Conservation (phyloP, 2,888 invertebrate species). For the Abrostola tripartita region DNA sequence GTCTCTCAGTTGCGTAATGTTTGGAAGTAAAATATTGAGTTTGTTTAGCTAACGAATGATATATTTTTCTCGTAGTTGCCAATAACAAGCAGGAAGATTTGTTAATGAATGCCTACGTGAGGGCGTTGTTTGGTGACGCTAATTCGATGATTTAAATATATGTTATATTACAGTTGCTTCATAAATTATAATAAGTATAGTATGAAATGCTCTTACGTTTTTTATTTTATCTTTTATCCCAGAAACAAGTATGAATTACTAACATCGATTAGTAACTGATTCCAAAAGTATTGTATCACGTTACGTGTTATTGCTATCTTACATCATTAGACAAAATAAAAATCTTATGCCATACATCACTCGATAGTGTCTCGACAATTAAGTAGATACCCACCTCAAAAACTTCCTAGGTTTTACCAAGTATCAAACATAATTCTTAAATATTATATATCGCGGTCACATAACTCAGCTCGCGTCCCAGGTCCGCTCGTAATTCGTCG, state of each 20-base stretch:
- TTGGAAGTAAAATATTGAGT: conserved; percentile 40
- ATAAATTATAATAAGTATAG: not conserved
- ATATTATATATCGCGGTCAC: conserved; percentile 81
- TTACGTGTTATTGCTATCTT: conserved; percentile 11
- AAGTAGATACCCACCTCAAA: conserved; percentile 39
- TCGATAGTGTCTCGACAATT: conserved; percentile 31
- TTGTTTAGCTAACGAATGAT: conserved; percentile 41
- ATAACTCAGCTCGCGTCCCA: conserved; percentile 81
- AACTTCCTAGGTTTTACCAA: conserved; percentile 69
- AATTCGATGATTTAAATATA: conserved; percentile 5
- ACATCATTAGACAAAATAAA: conserved; percentile 9
- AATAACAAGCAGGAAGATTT: conserved; percentile 35
- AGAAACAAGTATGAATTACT: not conserved
- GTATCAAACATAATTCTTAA: conserved; percentile 78
- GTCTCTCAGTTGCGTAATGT: conserved; percentile 33
- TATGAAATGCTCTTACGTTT: not conserved
- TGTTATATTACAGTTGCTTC: not conserved
- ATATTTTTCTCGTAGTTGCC: conserved; percentile 36
- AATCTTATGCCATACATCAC: conserved; percentile 14
- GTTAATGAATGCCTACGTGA: conserved; percentile 30
- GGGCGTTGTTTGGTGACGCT: conserved; percentile 11
- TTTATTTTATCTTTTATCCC: not conserved
- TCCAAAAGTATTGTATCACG: conserved; percentile 2
- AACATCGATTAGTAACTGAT: conserved; percentile 1
- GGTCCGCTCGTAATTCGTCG: conserved; percentile 85